Conservation (phyloP, 2,888 invertebrate species). For the Epistrophella euchroma region DNA sequence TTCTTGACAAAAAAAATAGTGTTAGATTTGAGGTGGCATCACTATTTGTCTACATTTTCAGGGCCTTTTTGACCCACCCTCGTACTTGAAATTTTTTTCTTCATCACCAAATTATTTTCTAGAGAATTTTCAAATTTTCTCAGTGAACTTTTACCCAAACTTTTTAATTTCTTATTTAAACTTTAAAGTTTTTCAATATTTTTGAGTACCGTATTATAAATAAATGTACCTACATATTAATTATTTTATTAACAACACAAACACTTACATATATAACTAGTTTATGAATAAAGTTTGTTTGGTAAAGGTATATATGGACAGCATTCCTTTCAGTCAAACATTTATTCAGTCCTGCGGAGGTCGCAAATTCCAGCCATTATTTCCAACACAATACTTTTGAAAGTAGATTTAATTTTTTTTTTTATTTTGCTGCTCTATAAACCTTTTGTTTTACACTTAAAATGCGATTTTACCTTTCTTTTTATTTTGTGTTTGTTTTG, state of each 20-base stretch:
- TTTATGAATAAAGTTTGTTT: background rate
- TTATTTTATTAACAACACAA: background rate
- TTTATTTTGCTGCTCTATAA: background rate
- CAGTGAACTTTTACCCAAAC: too few species aligned
- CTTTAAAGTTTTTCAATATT: too few species aligned
- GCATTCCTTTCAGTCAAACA: background rate
- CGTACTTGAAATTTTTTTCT: too few species aligned
- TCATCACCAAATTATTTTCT: too few species aligned
- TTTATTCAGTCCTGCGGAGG: background rate
- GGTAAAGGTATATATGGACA: background rate
- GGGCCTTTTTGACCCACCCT: too few species aligned
- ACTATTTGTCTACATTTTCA: too few species aligned
- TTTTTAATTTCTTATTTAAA: too few species aligned
- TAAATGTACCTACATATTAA: background rate
- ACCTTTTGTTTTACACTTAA: slow-evolving; percentile 28
- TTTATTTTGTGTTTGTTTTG: slow-evolving; percentile 19
- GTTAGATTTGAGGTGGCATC: too few species aligned
- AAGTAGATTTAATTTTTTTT: background rate
- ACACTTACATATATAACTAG: background rate
- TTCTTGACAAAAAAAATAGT: too few species aligned
- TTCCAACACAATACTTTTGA: slow-evolving; percentile 1
- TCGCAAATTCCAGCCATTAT: background rate
- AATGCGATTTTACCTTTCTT: background rate
- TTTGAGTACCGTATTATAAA: too few species aligned
- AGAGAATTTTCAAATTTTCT: too few species aligned